phyloP scores from a whole-genome alignment of 2,888 invertebrate genomes.

The Eugnorisma glareosa region DNA sequence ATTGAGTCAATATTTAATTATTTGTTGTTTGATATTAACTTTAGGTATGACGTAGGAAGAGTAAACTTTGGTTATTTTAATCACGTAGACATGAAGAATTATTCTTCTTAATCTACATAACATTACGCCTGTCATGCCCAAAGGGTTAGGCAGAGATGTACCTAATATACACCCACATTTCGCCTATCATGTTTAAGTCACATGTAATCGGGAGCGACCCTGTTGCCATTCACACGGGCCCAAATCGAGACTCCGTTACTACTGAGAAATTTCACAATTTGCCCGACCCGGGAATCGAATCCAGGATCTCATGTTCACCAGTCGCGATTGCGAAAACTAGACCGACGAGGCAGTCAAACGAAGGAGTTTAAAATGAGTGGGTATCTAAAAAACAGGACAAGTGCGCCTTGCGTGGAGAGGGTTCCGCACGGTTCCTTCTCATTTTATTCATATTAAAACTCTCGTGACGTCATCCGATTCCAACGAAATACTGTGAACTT shows the following conservation, averaged over 20 bases:
- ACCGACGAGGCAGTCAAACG: too few species aligned
- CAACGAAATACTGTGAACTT: too few species aligned
- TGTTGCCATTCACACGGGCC: background rate
- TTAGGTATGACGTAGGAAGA: constrained; percentile 9
- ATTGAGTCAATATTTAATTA: constrained; percentile 17
- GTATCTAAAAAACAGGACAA: too few species aligned
- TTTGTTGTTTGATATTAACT: constrained; percentile 20
- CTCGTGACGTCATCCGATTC: too few species aligned
- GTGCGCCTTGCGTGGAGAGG: too few species aligned
- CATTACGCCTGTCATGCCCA: background rate
- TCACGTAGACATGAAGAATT: background rate
- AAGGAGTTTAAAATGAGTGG: background rate
- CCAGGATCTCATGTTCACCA: too few species aligned
- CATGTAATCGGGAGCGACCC: background rate
- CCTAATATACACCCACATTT: background rate
- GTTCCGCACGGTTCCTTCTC: too few species aligned
- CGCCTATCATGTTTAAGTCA: background rate
- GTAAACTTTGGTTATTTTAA: background rate
- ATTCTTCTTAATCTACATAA: background rate
- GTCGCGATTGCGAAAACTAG: too few species aligned
- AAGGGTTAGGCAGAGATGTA: background rate
- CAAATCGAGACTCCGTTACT: background rate
- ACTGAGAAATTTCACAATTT: background rate
- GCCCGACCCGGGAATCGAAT: too few species aligned
- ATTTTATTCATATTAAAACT: too few species aligned